Base-by-base conservation (phyloP, 2,888 invertebrate species). In the Notodonta dromedarius region DNA sequence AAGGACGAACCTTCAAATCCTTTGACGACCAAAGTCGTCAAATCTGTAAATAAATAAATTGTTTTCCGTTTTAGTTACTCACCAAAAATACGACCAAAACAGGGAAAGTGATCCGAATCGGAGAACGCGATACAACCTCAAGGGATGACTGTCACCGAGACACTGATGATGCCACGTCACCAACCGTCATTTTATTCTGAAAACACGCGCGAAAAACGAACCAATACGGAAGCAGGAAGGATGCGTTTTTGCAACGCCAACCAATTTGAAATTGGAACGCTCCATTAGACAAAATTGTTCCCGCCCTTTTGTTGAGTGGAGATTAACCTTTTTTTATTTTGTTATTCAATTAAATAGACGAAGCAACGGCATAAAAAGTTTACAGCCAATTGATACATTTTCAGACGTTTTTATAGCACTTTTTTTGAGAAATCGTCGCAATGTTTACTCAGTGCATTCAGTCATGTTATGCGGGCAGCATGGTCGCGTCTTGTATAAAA, bases 201-300 rank as follows among this genome's bases (percentile, higher is more conserved):
- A 83, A 82, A 80, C 70, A 64, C 76, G 83, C 84, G 84, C 79
- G 87, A 88, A 88, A 86, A 85, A 84, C 85, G 51, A 68, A 69
- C 66, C 85, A 84, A 89, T 83, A 74, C 88, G 92, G 92, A 92
- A 92, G 79, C 71, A 88, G 91, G 91, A 90, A 90, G 85, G 89
- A 88, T 87, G 84, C 77, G 85, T 89, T 90, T 90, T 89, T 83
- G 67, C 74, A 44, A 71, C 74, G 58, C 69, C 73, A 78, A 54
- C 79, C 82, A 86, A 83, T 83, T 87, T 84, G 79, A 84, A 87
- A 87, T 84, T 78, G 69, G 69, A 84, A 86, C 90, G 91, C 83
- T 90, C 82, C 86, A 85, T 87, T 89, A 88, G 79, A 69, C 87
- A 85, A 87, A 51, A 90, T 89, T 86, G 87, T 87, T 81, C 73